Evolutionary conservation across 92 coral and sea anemone species (phyloP).

Genomic region (Phymanthus crucifer): DNA sequence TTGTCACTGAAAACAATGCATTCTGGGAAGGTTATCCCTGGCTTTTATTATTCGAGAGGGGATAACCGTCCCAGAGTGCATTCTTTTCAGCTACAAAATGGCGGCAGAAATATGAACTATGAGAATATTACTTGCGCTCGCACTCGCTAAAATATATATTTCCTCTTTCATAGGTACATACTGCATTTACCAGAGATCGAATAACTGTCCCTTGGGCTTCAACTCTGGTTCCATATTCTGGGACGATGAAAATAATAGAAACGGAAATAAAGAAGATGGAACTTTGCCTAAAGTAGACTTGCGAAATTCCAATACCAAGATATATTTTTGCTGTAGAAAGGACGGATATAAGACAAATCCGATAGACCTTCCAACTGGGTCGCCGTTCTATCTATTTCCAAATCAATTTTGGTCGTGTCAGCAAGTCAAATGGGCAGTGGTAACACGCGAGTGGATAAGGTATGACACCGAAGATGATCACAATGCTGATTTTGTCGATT

Average conservation of each 20-base stretch:
- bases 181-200: constrained; percentile 21
- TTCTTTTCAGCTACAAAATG: no score
- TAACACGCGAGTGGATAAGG: constrained; percentile 35
- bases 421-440: constrained; percentile 41
- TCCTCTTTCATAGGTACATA: no score
- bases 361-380: constrained; percentile 16
- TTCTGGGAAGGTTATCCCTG: no score
- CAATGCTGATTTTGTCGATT: background rate
- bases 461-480: constrained; percentile 5
- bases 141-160: no score
- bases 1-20: no score
- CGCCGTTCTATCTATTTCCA: constrained; percentile 35
- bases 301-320: background rate
- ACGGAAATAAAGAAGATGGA: background rate
- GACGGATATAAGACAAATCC: constrained; percentile 21
- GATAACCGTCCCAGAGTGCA: no score
- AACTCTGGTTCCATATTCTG: constrained; percentile 12
- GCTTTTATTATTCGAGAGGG: no score
- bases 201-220: constrained; percentile 11
- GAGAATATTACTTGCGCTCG: no score
- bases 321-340: constrained; percentile 33
- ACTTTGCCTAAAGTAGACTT: constrained; percentile 17
- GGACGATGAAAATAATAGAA: constrained; percentile 24
- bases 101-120: no score
- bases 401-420: constrained; percentile 19